Conservation (phyloP, 2,797 vertebrate species). For the Pipistrellus nathusii region DNA sequence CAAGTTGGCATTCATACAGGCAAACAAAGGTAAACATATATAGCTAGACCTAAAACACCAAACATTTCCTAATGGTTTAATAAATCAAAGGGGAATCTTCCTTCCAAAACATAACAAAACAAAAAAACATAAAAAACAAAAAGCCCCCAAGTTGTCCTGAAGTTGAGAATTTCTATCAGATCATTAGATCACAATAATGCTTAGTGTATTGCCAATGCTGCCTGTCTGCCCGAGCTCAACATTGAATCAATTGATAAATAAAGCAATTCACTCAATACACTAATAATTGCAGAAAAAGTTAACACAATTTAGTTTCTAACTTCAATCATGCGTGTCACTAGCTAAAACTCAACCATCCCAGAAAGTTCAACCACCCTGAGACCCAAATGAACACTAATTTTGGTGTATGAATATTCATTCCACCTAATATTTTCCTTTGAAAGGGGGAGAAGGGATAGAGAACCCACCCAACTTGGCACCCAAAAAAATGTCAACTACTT, state of each 20-base stretch:
- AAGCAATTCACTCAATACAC: constrained; percentile 89
- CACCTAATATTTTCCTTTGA: constrained; percentile 63
- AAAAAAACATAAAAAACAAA: constrained; percentile 69
- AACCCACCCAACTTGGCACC: constrained; percentile 69
- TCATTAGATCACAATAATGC: constrained; percentile 90
- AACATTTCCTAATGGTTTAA: constrained; percentile 84
- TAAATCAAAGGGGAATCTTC: constrained; percentile 88
- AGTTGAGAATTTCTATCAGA: constrained; percentile 88
- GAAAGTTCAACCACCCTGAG: constrained; percentile 56
- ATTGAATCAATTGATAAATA: constrained; percentile 90
- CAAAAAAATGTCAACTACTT: constrained; percentile 73
- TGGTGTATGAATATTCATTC: constrained; percentile 62
- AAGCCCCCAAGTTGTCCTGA: constrained; percentile 86
- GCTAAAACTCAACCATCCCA: constrained; percentile 77
- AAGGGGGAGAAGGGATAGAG: not conserved
- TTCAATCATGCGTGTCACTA: constrained; percentile 87
- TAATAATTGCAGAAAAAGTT: constrained; percentile 83
- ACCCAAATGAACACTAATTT: constrained; percentile 49
- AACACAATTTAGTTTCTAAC: constrained; percentile 84
- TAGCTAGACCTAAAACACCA: constrained; percentile 88
- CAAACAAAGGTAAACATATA: constrained; percentile 95
- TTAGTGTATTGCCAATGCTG: constrained; percentile 97
- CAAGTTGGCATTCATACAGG: constrained; percentile 95
- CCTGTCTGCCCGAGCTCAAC: constrained; percentile 97
- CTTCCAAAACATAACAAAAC: constrained; percentile 84